Evolutionary conservation across 2,113 vertebrate genomes (phyloP).

Genomic region (Lipotes vexillifer): DNA sequence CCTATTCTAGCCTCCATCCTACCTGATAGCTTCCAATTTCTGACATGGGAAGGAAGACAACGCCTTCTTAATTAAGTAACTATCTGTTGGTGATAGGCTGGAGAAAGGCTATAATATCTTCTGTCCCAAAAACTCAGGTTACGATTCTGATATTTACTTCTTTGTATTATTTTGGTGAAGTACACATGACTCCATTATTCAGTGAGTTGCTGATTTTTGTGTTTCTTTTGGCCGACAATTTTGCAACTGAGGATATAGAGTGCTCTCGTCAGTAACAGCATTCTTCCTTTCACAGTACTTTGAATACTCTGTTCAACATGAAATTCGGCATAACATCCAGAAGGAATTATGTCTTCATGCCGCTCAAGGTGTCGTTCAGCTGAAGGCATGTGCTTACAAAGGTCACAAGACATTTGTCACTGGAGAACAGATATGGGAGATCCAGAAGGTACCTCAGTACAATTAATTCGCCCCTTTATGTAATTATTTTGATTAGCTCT

Average conservation of each 20-base stretch:
- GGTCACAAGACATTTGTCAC: slow-evolving; percentile 82
- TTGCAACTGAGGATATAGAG: neutral
- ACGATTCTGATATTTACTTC: neutral
- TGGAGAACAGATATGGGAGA: slow-evolving; percentile 90
- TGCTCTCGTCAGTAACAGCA: neutral
- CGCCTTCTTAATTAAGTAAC: neutral
- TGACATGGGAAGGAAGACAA: neutral
- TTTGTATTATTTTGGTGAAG: neutral
- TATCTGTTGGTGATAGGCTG: neutral
- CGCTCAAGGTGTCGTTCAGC: slow-evolving; percentile 80
- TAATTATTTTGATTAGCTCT: neutral
- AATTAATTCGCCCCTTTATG: neutral
- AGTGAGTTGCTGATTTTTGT: neutral
- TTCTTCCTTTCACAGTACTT: slow-evolving; percentile 88
- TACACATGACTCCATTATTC: neutral
- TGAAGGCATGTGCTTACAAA: slow-evolving; percentile 90
- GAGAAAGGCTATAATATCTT: neutral
- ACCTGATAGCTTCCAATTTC: neutral
- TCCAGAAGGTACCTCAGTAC: slow-evolving; percentile 85
- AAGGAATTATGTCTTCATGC: slow-evolving; percentile 94
- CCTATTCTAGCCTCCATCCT: neutral
- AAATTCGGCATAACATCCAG: slow-evolving; percentile 96
- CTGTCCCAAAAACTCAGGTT: neutral
- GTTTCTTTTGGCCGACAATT: neutral
- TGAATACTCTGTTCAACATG: slow-evolving; percentile 90